These are phyloP conservation scores for Eretmochelys imbricata DNA, from an alignment of 2,113 vertebrate species.

Conservation along the genomic window DNA sequence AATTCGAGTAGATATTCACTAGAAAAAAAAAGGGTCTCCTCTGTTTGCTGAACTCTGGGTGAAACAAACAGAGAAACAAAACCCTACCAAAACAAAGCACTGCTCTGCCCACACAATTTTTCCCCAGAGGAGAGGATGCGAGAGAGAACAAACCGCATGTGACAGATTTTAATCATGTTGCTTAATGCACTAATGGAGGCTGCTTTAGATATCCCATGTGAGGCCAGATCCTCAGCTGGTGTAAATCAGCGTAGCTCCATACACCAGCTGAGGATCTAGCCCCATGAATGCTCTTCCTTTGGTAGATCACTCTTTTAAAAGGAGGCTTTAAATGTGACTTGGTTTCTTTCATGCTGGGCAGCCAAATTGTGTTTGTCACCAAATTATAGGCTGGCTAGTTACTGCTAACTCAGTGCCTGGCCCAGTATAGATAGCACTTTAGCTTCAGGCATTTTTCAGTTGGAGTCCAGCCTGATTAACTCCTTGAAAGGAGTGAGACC, in stretches of 20 bases:
- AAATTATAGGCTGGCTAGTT: slow-evolving; percentile 32
- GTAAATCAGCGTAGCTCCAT: background rate
- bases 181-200: background rate
- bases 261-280: background rate
- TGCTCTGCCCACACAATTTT: background rate
- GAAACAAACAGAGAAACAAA: slow-evolving; percentile 64
- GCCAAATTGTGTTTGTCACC: background rate
- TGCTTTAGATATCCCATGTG: background rate
- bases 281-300: slow-evolving; percentile 3
- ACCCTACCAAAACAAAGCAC: slow-evolving; percentile 33
- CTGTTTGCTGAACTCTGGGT: slow-evolving; percentile 57
- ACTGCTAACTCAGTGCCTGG: background rate
- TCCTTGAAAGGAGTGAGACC: slow-evolving; percentile 57
- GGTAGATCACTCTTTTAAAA: accelerated
- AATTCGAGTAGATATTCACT: background rate
- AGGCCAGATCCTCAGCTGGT: background rate
- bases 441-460: slow-evolving; percentile 38
- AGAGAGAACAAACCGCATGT: slow-evolving; percentile 8
- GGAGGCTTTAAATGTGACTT: background rate
- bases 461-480: slow-evolving; percentile 43
- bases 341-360: slow-evolving; percentile 45
- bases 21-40: slow-evolving; percentile 39
- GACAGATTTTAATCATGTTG: slow-evolving; percentile 39
- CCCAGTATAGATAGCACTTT: slow-evolving; percentile 19
- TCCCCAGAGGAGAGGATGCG: background rate